Evolutionary conservation across 2,888 invertebrate genomes (phyloP).

Genomic region (Lasioglossum figueresi): DNA sequence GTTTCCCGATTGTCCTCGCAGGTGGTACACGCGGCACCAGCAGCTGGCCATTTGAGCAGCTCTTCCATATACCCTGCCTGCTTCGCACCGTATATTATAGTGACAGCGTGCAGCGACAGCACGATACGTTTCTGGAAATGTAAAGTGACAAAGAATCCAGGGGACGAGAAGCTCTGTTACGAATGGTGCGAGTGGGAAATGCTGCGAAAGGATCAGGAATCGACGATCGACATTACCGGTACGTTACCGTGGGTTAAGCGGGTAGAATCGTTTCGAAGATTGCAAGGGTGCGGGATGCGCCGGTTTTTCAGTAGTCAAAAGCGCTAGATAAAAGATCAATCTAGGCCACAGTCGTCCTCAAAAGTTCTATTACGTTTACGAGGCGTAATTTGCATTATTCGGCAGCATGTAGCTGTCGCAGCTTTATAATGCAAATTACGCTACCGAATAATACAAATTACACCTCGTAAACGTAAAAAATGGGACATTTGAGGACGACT

Average conservation of each 20-base stretch:
- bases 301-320: too few relatives aligned
- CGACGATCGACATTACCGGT: conserved; percentile 91
- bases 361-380: too few relatives aligned
- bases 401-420: too few relatives aligned
- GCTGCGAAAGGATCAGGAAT: conserved; percentile 89
- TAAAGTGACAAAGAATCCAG: conserved; percentile 86
- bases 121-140: conserved; percentile 95
- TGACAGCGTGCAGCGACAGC: conserved; percentile 98
- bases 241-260: conserved; percentile 36
- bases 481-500: too few relatives aligned
- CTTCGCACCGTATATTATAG: conserved; percentile 97
- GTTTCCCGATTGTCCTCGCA: conserved; percentile 10
- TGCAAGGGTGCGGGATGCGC: too few relatives aligned
- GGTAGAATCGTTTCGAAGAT: not conserved
- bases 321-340: too few relatives aligned
- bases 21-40: conserved; percentile 96
- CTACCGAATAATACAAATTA: too few relatives aligned
- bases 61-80: conserved; percentile 99
- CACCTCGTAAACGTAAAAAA: too few relatives aligned
- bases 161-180: conserved; percentile 85
- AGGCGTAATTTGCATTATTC: too few relatives aligned
- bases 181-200: conserved; percentile 96
- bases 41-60: conserved; percentile 98
- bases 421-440: too few relatives aligned
- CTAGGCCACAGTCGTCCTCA: too few relatives aligned